Evolutionary conservation across 1,140 invertebrate genomes (phyloP), one percentile per base, ranked within the genome.

Genomic region (Dryas iulia): DNA sequence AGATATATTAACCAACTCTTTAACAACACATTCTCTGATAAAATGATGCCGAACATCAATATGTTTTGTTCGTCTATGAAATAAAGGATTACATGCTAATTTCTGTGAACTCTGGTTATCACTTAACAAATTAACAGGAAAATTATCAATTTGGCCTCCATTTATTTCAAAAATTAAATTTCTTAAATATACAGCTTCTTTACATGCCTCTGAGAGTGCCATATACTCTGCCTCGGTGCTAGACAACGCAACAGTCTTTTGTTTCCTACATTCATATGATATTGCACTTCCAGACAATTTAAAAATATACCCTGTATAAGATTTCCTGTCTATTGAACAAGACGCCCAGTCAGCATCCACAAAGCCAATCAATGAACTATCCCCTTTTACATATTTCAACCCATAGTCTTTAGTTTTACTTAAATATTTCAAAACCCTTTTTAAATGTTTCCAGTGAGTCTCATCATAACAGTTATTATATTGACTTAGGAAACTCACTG

Each of bases 401-500:
- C 60, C 39, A 63, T 63, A 63, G 8, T 28, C 12, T 30, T 28
- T 54, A 30, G 60, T 63, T 14, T 28, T 53, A 0, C n/a, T 54
- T 53, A 63, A 30, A 53, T 63, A 63, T 30, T 18, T 63, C 4
- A 63, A 53, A 6, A 63, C 0, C 0, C 60, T 0, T 53, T 54
- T 63, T 7, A 8, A 5, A 54, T 53, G 24, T 8, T 54, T 63
- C 60, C 60, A 63, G 11, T 63, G 47, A 28, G 39, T 53, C 3
- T 53, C 25, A 53, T 28, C 11, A 54, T 21, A 30, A 63, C 39
- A 53, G 14, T 26, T 53, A 54, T 63, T 63, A 53, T 4, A 63
- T 21, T 63, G 60, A 11, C 60, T 63, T 18, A 63, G n/a, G 21
- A 30, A 63, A 18, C 26, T 28, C 10, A 31, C 30, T 8, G 3